phyloP scores from a whole-genome alignment of 2,888 invertebrate genomes.

The Ochropleura plecta region DNA sequence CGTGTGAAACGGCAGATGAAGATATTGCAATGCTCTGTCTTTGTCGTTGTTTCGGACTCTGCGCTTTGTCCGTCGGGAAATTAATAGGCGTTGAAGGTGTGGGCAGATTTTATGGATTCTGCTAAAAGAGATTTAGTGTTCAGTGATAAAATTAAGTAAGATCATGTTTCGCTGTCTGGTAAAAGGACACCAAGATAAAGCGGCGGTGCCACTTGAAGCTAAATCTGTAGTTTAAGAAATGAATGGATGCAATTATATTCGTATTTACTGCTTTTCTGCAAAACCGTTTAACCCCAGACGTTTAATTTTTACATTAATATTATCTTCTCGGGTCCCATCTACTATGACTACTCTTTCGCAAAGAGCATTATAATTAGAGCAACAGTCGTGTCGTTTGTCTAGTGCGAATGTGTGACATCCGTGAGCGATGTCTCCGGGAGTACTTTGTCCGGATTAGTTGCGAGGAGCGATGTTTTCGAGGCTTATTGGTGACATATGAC shows the following conservation, averaged over 20 bases:
- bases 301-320: slow-evolving; percentile 15
- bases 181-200: slow-evolving; percentile 49
- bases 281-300: slow-evolving; percentile 11
- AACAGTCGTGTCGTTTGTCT: slow-evolving; percentile 49
- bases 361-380: slow-evolving; percentile 45
- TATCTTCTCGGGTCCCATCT: slow-evolving; percentile 2
- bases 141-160: slow-evolving; percentile 67
- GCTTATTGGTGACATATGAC: slow-evolving; percentile 54
- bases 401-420: slow-evolving; percentile 48
- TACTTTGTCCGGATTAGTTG: slow-evolving; percentile 65
- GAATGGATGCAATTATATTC: slow-evolving; percentile 42
- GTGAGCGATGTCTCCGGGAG: slow-evolving; percentile 56
- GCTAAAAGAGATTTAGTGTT: slow-evolving; percentile 69
- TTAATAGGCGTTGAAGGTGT: slow-evolving; percentile 69
- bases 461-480: slow-evolving; percentile 55
- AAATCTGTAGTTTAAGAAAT: slow-evolving; percentile 34
- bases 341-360: slow-evolving; percentile 19
- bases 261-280: slow-evolving; percentile 39
- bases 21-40: slow-evolving; percentile 79
- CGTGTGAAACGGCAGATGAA: slow-evolving; percentile 86
- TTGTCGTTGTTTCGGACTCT: slow-evolving; percentile 71
- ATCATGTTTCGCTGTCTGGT: slow-evolving; percentile 66
- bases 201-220: slow-evolving; percentile 44
- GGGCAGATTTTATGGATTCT: slow-evolving; percentile 70
- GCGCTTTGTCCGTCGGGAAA: slow-evolving; percentile 68